phyloP scores from a whole-genome alignment of 2,888 invertebrate species.

The Drosophila nigricruria region DNA sequence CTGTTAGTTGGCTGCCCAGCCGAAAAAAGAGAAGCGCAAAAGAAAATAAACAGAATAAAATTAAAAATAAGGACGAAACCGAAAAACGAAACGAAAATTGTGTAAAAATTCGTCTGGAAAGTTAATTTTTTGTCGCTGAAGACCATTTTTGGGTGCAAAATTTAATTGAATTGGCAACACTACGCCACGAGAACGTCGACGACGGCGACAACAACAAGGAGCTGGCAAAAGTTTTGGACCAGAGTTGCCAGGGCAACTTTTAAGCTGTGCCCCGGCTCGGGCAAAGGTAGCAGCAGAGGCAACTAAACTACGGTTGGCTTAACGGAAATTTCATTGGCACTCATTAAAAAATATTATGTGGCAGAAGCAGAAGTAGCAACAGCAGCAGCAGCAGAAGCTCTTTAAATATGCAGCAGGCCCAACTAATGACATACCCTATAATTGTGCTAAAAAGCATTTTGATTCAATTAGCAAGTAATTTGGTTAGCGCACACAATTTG shows the following conservation, averaged over 20 bases:
- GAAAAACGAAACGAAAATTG: conserved; percentile 38
- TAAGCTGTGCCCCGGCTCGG: conserved; percentile 8
- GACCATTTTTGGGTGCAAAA: conserved; percentile 46
- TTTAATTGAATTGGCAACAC: conserved; percentile 74
- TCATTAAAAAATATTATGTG: conserved; percentile 64
- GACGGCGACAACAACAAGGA: not conserved
- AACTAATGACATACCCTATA: conserved; percentile 33
- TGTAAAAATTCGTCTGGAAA: conserved; percentile 65
- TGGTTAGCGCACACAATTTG: not conserved
- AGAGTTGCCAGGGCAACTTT: conserved; percentile 56
- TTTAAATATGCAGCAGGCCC: not conserved
- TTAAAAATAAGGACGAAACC: conserved; percentile 27
- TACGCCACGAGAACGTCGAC: conserved; percentile 26
- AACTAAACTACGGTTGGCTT: conserved; percentile 44
- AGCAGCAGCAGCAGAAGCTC: conserved; percentile 3
- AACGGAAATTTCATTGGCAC: conserved; percentile 71
- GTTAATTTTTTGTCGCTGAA: conserved; percentile 55
- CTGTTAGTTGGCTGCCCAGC: conserved; percentile 25
- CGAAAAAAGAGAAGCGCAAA: conserved; percentile 18
- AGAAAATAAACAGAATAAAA: conserved; percentile 15
- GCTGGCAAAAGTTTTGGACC: conserved; percentile 43
- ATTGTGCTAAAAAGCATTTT: conserved; percentile 11
- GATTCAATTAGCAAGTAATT: conserved; percentile 9
- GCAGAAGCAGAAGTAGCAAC: conserved; percentile 15
- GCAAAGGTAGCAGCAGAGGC: conserved; percentile 16